Conservation (phyloP, 2,797 vertebrate species). For the Carcharodon carcharias region DNA sequence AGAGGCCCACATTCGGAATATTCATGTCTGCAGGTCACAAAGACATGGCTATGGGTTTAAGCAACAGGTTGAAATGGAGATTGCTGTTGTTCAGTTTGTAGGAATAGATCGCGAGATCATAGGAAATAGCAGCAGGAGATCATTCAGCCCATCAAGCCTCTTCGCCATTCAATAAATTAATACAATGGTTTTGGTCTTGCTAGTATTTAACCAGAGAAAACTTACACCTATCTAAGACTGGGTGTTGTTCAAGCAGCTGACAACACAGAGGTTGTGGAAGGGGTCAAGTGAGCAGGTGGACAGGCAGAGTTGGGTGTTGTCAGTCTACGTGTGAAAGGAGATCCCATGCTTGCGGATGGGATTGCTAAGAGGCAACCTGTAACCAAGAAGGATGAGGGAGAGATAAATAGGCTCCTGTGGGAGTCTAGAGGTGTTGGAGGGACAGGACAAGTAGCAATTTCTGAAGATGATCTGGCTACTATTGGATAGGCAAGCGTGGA, state of each 20-base stretch:
- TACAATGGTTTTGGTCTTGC: not conserved
- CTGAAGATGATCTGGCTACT: not conserved
- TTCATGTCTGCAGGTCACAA: not conserved
- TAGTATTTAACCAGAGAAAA: not conserved
- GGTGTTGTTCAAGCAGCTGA: not conserved
- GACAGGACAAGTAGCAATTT: not conserved
- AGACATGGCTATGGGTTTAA: not conserved
- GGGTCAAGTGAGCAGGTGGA: not conserved
- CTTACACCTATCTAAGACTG: not conserved
- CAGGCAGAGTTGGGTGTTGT: not conserved
- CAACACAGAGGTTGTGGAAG: not conserved
- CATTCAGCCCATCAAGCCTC: not conserved
- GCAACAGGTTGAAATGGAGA: not conserved
- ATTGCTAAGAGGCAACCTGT: too few relatives aligned
- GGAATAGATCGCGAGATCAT: not conserved
- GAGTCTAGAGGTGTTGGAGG: not conserved
- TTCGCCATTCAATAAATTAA: not conserved
- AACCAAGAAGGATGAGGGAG: not conserved
- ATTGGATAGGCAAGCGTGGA: not conserved
- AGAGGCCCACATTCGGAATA: not conserved
- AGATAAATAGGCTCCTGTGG: not conserved
- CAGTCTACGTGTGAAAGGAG: not conserved
- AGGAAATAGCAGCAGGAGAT: not conserved
- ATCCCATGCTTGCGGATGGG: not conserved
- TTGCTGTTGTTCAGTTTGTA: not conserved